These are phyloP conservation scores for Onychostruthus taczanowskii DNA, from an alignment of 2,113 vertebrate genomes.

Conservation along the genomic window DNA sequence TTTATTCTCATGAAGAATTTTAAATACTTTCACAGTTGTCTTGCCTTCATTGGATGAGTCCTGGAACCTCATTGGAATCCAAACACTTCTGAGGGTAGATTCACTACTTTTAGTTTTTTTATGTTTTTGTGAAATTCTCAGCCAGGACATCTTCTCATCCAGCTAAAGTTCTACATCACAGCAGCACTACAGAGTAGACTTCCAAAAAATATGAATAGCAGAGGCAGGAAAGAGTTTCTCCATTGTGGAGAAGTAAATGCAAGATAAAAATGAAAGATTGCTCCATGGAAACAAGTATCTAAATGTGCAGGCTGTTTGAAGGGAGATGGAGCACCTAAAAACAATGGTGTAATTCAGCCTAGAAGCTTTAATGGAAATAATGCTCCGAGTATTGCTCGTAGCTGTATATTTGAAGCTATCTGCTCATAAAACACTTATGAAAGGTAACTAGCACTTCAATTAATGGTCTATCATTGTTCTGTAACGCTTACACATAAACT, in stretches of 20 bases:
- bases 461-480: slow-evolving; percentile 52
- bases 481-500: background rate
- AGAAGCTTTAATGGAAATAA: background rate
- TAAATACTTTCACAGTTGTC: background rate
- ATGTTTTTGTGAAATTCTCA: background rate
- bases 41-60: background rate
- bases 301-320: background rate
- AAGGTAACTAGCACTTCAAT: slow-evolving; percentile 58
- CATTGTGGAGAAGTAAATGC: background rate
- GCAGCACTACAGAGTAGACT: background rate
- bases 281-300: background rate
- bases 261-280: background rate
- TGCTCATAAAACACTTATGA: slow-evolving; percentile 30
- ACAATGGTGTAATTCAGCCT: background rate
- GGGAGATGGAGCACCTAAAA: background rate
- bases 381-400: background rate
- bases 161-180: background rate
- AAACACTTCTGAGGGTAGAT: background rate
- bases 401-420: background rate
- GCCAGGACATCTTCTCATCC: background rate
- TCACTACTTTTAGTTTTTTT: background rate
- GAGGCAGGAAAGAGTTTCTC: background rate
- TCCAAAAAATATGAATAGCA: background rate
- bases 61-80: background rate
- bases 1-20: background rate